Evolutionary conservation across 1,140 invertebrate genomes (phyloP), one percentile per base, ranked within the genome.

Genomic region (Ips nitidus): DNA sequence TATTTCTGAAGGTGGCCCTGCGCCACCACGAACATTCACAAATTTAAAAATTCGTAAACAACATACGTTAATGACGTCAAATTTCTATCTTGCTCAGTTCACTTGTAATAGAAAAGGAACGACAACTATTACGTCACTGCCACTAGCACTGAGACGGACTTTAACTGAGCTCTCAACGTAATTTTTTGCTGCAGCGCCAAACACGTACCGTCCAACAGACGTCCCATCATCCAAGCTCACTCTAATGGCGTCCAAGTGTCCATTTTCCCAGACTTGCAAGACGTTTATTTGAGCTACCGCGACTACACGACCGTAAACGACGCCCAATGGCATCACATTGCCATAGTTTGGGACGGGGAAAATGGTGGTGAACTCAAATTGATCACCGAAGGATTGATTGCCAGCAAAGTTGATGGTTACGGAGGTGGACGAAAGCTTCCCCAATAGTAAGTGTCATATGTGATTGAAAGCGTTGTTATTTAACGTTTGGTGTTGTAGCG

Each of bases 271-370:
- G 92, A 95, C 75, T 80, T 92, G 1, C 92, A 94, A 81, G 93
- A 95, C 77, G 91, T 94, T n/a, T 95, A 94, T 82, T 82, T 95
- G 36, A 92, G 91, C 75, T 98, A 94, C 81, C 87, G 90, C 60
- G 93, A 95, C 79, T 96, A 92, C 73, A 94, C 96, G 2, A 94
- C 94, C 0, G 90, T 98, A 37, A 98, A 97, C 75, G 95, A 98
- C 77, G 95, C 94, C 5, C 93, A 96, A 79, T 98, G 95, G 96
- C 96, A 98, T 85, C 95, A 98, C 79, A 87, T 98, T 22, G 94
- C 95, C 22, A 84, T 98, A 38, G 91, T 96, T 8, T 98, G 95
- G 95, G 90, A 94, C 73, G 92, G 92, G n/a, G 85, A 86, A 45
- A 89, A 89, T 55, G 90, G 93, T 8, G 92, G 93, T 66, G 90